A percentile compares a stretch with the other conserved stretches of the same genome.
These are phyloP conservation scores for Taenaris catops DNA, from an alignment of 2,888 invertebrate genomes.

Conservation along the genomic window DNA sequence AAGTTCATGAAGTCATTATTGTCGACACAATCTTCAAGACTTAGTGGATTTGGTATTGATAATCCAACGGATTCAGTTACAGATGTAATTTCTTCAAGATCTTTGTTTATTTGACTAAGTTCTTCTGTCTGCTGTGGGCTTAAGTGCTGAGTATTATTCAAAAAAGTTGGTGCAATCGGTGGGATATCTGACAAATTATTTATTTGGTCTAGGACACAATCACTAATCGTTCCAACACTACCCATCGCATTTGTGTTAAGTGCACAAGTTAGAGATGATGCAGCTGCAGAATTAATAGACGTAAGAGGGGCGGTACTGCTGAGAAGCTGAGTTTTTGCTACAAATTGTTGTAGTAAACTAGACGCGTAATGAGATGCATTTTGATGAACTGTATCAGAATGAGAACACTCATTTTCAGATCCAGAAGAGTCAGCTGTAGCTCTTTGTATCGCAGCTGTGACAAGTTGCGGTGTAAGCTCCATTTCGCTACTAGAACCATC, in stretches of 20 bases:
- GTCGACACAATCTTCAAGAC: constrained; percentile 69
- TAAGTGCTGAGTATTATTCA: constrained; percentile 55
- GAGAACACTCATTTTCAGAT: constrained; percentile 84
- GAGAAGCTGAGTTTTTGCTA: constrained; percentile 87
- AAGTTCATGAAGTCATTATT: constrained; percentile 69
- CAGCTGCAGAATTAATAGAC: constrained; percentile 41
- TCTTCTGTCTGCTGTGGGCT: constrained; percentile 74
- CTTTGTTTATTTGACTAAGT: constrained; percentile 68
- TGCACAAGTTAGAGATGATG: constrained; percentile 42
- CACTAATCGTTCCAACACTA: constrained; percentile 54
- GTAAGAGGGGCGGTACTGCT: constrained; percentile 68
- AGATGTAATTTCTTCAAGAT: constrained; percentile 69
- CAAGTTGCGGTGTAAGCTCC: constrained; percentile 86
- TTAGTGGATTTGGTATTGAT: constrained; percentile 58
- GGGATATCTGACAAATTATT: constrained; percentile 57
- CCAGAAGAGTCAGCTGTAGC: constrained; percentile 84
- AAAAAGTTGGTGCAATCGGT: constrained; percentile 55
- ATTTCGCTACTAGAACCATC: constrained; percentile 86
- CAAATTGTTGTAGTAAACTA: constrained; percentile 88
- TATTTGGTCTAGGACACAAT: constrained; percentile 63
- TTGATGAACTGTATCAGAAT: constrained; percentile 72
- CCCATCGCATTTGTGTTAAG: constrained; percentile 46
- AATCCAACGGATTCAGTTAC: constrained; percentile 58
- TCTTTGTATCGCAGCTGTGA: constrained; percentile 88
- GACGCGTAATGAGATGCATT: constrained; percentile 84